Percentiles rank a stretch among this genome's conserved stretches.
phyloP scores from a whole-genome alignment of 2,888 invertebrate species.

The Lithophane ornitopus region DNA sequence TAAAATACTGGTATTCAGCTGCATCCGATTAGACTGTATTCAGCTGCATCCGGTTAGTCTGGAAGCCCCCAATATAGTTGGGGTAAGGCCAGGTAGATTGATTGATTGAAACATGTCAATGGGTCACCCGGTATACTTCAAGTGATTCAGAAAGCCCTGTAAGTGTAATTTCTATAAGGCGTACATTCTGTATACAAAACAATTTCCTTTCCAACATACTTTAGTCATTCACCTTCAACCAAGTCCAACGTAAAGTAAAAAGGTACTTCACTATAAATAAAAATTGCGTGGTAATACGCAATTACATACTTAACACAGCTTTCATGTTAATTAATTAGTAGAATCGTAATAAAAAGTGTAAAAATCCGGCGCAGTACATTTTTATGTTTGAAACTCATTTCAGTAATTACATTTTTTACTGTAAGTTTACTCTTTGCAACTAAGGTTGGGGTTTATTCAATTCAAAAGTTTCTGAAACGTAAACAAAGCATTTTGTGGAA shows the following conservation, averaged over 20 bases:
- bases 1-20: too few species aligned
- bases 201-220: background rate
- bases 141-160: background rate
- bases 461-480: slow-evolving; percentile 2
- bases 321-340: slow-evolving; percentile 37
- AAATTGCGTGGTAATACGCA: slow-evolving; percentile 30
- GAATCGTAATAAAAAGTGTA: slow-evolving; percentile 20
- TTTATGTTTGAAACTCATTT: slow-evolving; percentile 34
- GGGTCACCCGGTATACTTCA: background rate
- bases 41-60: too few species aligned
- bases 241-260: background rate
- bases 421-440: background rate
- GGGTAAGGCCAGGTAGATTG: too few species aligned
- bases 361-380: slow-evolving; percentile 24
- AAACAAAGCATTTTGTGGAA: background rate
- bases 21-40: too few species aligned
- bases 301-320: slow-evolving; percentile 25
- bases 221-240: background rate
- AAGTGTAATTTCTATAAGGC: background rate
- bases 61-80: too few species aligned
- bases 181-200: background rate
- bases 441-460: background rate
- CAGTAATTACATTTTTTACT: background rate
- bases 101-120: background rate
- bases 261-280: background rate